Evolutionary conservation across 2,113 vertebrate genomes (phyloP), one percentile per base, ranked within the genome.

Genomic region (Callocephalon fimbriatum): DNA sequence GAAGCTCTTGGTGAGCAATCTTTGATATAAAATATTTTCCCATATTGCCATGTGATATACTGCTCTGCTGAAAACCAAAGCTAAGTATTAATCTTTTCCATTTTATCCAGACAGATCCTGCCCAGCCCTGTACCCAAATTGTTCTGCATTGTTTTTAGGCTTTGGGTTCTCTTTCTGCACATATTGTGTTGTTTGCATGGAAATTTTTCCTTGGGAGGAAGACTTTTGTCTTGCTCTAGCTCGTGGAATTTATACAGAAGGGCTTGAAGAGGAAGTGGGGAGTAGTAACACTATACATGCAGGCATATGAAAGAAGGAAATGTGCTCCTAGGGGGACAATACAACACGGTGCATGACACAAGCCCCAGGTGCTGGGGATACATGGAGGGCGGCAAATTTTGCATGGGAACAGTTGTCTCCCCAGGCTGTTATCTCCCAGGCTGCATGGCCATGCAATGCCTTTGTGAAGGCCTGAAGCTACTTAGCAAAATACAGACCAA

Each of bases 1-100:
- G 96, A 97, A 93, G 88, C 61, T 93, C 68, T 95, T 90, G 86
- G 47, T 89, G 76, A 95, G 15, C 83, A 87, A 72, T 68, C 94
- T 95, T 81, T 75, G 70, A 68, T 91, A 95, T 23, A 92, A 90
- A 90, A 89, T 81, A 90, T 84, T 94, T 86, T 67, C 6, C 32
- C 74, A 13, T 56, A 93, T 44, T 93, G 67, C 47, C 65, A 56
- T 59, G 32, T 92, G 75, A 92, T 63, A 80, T 38, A 83, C 23
- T 74, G 79, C 25, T 92, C 25, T 65, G 54, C 27, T 96, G 86
- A 93, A 91, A 96, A 83, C 27, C 63, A 85, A 87, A 93, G 50
- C 23, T 77, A 50, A 40, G 19, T 56, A 80, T 32, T 88, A 92
- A 95, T 59, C 51, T 92, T 88, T 94, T 86, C 54, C 42, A 77